Evolutionary conservation across 2,888 invertebrate genomes (phyloP).

Genomic region (Calliscelio sp.): DNA sequence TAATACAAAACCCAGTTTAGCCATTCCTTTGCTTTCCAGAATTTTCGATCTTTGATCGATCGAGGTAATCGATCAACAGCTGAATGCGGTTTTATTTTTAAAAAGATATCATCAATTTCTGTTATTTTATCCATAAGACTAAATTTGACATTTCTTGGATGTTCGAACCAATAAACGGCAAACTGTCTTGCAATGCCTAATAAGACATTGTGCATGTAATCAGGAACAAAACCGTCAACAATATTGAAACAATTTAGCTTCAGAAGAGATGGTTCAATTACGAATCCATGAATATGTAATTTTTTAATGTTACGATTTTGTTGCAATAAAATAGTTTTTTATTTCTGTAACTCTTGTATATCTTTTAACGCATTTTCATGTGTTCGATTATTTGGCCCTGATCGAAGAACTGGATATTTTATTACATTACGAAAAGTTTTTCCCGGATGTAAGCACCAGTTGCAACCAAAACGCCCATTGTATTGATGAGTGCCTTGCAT

Average conservation of each 20-base stretch:
- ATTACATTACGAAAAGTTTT: neutral
- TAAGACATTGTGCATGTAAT: conserved; percentile 63
- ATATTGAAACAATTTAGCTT: conserved; percentile 57
- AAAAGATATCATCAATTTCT: conserved; percentile 10
- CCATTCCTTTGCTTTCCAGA: conserved; percentile 43
- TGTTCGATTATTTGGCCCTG: neutral
- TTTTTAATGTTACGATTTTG: conserved; percentile 9
- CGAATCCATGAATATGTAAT: conserved; percentile 42
- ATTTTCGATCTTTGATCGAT: neutral
- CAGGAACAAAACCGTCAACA: conserved; percentile 58
- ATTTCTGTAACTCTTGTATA: neutral
- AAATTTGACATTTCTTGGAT: neutral
- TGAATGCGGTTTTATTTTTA: conserved; percentile 19
- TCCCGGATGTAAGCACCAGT: conserved; percentile 15
- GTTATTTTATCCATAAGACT: conserved; percentile 22
- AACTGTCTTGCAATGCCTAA: conserved; percentile 57
- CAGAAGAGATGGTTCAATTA: conserved; percentile 33
- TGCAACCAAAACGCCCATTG: conserved; percentile 12
- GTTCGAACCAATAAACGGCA: conserved; percentile 23
- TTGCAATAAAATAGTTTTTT: conserved; percentile 1
- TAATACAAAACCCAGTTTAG: conserved; percentile 36
- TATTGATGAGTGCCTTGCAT: conserved; percentile 25
- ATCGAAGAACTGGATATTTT: too few relatives aligned
- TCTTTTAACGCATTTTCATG: conserved; percentile 1
- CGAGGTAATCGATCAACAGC: conserved; percentile 29